phyloP scores from a whole-genome alignment of 2,888 invertebrate species.

The Peribatodes rhomboidaria region DNA sequence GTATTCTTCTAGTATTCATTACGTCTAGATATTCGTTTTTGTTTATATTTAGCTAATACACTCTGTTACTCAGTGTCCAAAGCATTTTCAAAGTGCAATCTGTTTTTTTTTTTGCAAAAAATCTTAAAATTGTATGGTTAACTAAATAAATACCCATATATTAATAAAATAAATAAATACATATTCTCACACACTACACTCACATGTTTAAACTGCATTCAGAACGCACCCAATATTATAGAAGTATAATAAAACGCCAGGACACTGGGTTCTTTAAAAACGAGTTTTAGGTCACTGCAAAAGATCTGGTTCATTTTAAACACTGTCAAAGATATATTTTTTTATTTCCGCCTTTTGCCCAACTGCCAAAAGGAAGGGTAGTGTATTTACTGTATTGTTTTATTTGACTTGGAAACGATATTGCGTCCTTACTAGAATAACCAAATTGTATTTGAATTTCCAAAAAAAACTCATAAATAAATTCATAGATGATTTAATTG shows the following conservation, averaged over 20 bases:
- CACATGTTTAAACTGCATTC: neutral
- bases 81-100: neutral
- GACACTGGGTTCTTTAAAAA: neutral
- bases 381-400: constrained; percentile 1
- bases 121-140: too few species aligned
- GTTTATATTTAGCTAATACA: constrained; percentile 33
- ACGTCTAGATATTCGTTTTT: constrained; percentile 51
- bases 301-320: constrained; percentile 33
- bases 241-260: neutral
- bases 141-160: too few species aligned
- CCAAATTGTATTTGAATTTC: neutral
- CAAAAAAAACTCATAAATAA: neutral
- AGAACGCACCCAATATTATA: neutral
- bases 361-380: too few species aligned
- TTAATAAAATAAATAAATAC: too few species aligned
- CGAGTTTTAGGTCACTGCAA: constrained; percentile 21
- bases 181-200: too few species aligned
- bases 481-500: too few species aligned
- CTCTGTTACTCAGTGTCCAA: constrained; percentile 5
- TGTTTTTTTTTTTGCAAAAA: neutral
- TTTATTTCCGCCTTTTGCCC: constrained; percentile 16
- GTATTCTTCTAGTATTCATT: constrained; percentile 79
- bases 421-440: neutral
- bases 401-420: neutral
- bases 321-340: constrained; percentile 7